Evolutionary conservation across 1,140 invertebrate genomes (phyloP).

Genomic region (Steinernema khuongi): DNA sequence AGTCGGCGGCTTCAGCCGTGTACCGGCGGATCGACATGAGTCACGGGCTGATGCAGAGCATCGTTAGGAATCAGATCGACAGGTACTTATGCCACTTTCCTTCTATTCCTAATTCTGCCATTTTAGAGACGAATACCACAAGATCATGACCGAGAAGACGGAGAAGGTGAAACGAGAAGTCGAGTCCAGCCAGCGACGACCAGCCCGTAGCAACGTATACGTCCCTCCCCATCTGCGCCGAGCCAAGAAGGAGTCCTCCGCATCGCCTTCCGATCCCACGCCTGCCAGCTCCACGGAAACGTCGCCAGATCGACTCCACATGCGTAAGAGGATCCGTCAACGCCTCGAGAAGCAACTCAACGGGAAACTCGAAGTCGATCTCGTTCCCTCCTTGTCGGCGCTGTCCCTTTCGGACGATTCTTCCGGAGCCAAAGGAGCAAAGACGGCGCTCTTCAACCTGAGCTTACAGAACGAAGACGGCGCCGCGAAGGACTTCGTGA

Average conservation of each 20-base stretch:
- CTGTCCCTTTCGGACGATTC: background rate
- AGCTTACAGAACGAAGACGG: constrained; percentile 26
- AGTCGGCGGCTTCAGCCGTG: background rate
- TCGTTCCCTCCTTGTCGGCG: constrained; percentile 16
- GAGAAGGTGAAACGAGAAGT: constrained; percentile 27
- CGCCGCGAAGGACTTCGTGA: background rate
- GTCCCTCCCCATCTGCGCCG: constrained; percentile 15
- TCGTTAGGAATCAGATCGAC: constrained; percentile 36
- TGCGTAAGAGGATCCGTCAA: background rate
- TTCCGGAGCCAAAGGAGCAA: background rate
- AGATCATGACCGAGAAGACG: constrained; percentile 31
- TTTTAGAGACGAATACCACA: constrained; percentile 38
- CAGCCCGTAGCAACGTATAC: constrained; percentile 18
- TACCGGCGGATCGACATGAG: constrained; percentile 33
- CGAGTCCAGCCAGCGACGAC: background rate
- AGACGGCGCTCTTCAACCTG: constrained; percentile 29
- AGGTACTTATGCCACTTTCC: constrained; percentile 18
- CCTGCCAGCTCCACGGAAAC: constrained; percentile 18
- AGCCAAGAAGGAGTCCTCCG: background rate
- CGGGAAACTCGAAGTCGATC: constrained; percentile 18
- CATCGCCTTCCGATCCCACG: constrained; percentile 11
- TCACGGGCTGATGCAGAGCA: constrained; percentile 35
- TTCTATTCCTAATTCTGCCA: constrained; percentile 22
- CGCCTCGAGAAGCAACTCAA: background rate
- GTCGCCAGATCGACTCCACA: background rate